Conservation (phyloP, 2,113 vertebrate species). For the Chrysemys picta region DNA sequence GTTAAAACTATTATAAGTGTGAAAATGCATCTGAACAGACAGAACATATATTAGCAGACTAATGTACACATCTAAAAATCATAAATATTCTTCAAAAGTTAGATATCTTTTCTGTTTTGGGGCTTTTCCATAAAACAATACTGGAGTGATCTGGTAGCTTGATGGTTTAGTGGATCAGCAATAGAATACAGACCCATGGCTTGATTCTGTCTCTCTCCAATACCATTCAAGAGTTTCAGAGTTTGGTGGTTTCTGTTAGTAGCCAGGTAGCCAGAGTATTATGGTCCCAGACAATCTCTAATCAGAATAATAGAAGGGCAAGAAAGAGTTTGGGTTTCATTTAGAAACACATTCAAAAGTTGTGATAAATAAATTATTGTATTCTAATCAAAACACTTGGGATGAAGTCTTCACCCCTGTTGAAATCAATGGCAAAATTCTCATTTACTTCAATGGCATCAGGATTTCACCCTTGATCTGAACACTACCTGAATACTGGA, state of each 20-base stretch:
- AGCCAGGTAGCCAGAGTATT: not conserved
- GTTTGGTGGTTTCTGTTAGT: not conserved
- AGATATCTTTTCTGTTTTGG: not conserved
- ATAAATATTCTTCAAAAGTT: not conserved
- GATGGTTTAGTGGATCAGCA: not conserved
- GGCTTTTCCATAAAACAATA: not conserved
- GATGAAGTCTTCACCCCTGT: not conserved
- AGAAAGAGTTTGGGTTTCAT: not conserved
- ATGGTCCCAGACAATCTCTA: not conserved
- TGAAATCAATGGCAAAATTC: not conserved
- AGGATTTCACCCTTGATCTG: not conserved
- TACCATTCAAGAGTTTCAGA: not conserved
- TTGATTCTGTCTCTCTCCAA: not conserved
- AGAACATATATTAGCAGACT: not conserved
- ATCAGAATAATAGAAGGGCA: rapidly evolving
- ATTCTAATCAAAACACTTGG: not conserved
- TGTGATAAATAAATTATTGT: not conserved
- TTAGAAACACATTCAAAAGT: not conserved
- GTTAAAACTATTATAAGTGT: not conserved
- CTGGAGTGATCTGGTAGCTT: not conserved
- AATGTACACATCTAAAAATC: not conserved
- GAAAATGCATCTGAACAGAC: not conserved
- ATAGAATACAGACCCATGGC: not conserved
- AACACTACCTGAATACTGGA: not conserved
- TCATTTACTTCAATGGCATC: not conserved